Evolutionary conservation across 23 tunicate genomes (phyloP).

Genomic region (Halocynthia aurantium): DNA sequence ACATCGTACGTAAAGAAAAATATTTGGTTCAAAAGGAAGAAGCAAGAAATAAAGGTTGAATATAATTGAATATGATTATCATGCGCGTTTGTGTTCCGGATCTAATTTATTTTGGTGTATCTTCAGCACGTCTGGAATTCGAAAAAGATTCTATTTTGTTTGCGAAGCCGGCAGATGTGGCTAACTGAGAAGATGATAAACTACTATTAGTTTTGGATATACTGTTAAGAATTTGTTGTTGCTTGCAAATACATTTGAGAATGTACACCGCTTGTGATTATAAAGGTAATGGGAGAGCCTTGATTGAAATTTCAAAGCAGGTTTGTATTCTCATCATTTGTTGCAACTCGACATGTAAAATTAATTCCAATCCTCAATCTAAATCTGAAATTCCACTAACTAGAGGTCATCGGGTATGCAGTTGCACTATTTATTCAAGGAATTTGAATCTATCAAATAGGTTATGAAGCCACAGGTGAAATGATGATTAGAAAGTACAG

Average conservation of each 20-base stretch:
- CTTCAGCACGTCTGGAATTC: slow-evolving; percentile 59
- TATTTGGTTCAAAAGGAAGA: slow-evolving; percentile 39
- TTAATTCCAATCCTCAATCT: no score
- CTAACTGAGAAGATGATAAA: neutral
- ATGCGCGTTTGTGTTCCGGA: neutral
- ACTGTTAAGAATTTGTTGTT: no score
- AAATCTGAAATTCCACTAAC: no score
- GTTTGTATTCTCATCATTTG: neutral
- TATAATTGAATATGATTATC: neutral
- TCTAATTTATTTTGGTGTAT: neutral
- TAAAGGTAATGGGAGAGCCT: no score
- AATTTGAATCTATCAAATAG: neutral
- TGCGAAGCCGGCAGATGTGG: slow-evolving; percentile 13
- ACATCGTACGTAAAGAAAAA: slow-evolving; percentile 28
- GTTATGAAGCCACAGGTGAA: neutral
- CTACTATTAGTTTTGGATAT: no score
- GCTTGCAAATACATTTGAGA: no score
- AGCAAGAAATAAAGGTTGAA: slow-evolving; percentile 34
- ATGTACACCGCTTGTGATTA: no score
- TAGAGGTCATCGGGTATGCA: no score
- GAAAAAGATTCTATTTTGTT: slow-evolving; percentile 61
- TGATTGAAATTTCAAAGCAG: neutral
- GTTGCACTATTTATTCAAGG: no score
- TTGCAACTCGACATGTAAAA: no score
- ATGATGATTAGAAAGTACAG: neutral